Percentiles rank a stretch among this genome's conserved stretches.
Evolutionary conservation across 2,113 vertebrate genomes (phyloP).

Genomic region (Megaceryle torquata): DNA sequence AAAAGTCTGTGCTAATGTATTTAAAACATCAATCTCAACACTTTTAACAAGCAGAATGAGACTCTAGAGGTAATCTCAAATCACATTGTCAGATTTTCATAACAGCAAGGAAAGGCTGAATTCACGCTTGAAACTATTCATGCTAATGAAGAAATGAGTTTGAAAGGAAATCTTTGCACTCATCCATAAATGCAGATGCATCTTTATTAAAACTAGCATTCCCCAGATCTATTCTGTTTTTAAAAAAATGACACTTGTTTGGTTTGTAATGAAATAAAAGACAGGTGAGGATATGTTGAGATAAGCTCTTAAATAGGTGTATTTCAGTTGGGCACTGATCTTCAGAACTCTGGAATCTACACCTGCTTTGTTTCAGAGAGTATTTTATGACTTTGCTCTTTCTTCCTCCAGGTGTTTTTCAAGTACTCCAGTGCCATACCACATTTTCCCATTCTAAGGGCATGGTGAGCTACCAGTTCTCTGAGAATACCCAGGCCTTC

Average conservation of each 20-base stretch:
- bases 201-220: neutral
- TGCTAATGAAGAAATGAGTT: neutral
- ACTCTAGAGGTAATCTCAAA: neutral
- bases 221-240: neutral
- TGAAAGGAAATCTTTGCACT: neutral
- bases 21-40: neutral
- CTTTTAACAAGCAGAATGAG: neutral
- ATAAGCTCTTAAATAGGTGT: neutral
- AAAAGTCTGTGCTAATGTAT: neutral
- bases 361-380: neutral
- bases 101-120: neutral
- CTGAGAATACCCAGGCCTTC: neutral
- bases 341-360: neutral
- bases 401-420: neutral
- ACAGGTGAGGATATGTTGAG: neutral
- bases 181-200: neutral
- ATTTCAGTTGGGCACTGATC: neutral
- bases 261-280: neutral
- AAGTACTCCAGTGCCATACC: neutral
- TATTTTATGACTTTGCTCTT: neutral
- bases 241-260: neutral
- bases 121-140: neutral
- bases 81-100: neutral
- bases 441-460: neutral
- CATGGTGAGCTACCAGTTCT: neutral